Evolutionary conservation across 2,113 vertebrate genomes (phyloP).

Genomic region (Heterotilapia buettikoferi): DNA sequence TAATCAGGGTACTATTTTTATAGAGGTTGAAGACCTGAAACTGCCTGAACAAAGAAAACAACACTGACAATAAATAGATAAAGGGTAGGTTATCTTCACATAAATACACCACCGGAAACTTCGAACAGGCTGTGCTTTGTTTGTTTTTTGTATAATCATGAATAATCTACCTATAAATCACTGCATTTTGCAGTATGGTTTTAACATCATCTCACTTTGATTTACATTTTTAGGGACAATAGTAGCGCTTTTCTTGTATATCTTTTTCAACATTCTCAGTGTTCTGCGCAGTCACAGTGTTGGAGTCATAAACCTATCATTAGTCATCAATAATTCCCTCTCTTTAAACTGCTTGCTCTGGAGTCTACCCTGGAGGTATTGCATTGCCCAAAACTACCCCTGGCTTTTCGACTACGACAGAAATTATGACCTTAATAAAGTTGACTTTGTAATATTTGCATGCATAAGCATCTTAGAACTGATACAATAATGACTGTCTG

Average conservation of each 20-base stretch:
- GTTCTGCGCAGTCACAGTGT: constrained; percentile 47
- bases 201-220: constrained; percentile 2
- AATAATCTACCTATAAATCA: neutral
- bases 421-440: constrained; percentile 75
- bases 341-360: constrained; percentile 49
- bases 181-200: neutral
- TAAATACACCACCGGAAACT: neutral
- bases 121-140: neutral
- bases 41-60: neutral
- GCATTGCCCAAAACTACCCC: constrained; percentile 60
- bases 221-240: constrained; percentile 11
- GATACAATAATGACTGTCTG: constrained; percentile 63
- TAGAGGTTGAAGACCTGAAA: neutral
- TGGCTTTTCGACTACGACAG: constrained; percentile 61
- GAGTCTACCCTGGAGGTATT: constrained; percentile 56
- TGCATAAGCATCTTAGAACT: constrained; percentile 64
- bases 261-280: constrained; percentile 54
- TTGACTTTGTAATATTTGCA: constrained; percentile 68
- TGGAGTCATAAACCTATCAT: constrained; percentile 74
- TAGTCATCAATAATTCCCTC: constrained; percentile 66
- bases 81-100: neutral
- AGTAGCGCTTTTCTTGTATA: constrained; percentile 47
- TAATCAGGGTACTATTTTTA: neutral
- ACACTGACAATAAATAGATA: neutral
- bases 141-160: neutral